Evolutionary conservation across 2,113 vertebrate genomes (phyloP).

Genomic region (Tachycineta bicolor): DNA sequence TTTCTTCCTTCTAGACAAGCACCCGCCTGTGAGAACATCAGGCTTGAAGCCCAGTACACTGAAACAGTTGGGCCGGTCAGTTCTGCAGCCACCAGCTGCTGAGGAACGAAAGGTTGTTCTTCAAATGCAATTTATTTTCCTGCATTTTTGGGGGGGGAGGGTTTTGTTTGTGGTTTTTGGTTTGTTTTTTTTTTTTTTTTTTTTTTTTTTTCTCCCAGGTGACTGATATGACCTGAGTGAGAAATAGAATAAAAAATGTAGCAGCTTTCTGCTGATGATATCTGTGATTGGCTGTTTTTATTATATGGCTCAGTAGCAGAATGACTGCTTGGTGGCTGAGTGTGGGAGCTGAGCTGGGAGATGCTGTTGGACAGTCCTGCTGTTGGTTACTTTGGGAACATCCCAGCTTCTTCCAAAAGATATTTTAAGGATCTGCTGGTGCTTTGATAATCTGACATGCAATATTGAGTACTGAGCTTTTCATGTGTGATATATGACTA

Average conservation of each 20-base stretch:
- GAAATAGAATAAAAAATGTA: background rate
- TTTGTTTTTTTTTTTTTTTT: background rate
- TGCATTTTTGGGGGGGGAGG: background rate
- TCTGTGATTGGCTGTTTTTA: background rate
- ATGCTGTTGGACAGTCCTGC: background rate
- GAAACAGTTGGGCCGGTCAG: slow-evolving; percentile 84
- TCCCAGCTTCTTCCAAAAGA: background rate
- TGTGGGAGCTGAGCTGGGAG: background rate
- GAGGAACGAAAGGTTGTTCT: slow-evolving; percentile 66
- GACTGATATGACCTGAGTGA: background rate
- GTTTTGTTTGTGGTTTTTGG: background rate
- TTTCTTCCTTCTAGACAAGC: slow-evolving; percentile 70
- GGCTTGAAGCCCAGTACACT: slow-evolving; percentile 89
- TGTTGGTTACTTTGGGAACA: background rate
- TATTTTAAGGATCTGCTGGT: background rate
- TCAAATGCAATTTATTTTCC: background rate
- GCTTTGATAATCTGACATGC: background rate
- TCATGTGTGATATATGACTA: background rate
- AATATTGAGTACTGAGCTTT: background rate
- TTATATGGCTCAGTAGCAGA: background rate
- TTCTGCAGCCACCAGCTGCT: slow-evolving; percentile 57
- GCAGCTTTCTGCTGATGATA: background rate
- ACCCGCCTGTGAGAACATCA: slow-evolving; percentile 74
- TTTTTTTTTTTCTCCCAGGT: background rate
- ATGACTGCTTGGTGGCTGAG: background rate